These are phyloP conservation scores for Pterocles orientalis DNA, from an alignment of 2,113 vertebrate species.

Conservation along the genomic window DNA sequence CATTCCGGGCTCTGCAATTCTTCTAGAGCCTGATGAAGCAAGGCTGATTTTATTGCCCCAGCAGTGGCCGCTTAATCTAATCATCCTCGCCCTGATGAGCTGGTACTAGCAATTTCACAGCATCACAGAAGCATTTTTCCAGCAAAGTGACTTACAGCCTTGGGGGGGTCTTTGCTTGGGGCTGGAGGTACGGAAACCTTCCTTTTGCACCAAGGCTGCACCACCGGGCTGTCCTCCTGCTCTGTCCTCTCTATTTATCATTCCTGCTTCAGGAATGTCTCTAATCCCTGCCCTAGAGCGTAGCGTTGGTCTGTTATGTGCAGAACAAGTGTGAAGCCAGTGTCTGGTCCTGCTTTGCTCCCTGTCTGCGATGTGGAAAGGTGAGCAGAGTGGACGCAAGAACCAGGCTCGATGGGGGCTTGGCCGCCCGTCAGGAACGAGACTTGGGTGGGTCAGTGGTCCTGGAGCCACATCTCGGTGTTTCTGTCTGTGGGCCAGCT, in stretches of 20 bases:
- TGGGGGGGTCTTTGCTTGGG: background rate
- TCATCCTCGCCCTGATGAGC: background rate
- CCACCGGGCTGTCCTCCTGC: background rate
- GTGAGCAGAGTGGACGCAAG: fast-evolving
- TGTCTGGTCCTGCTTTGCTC: background rate
- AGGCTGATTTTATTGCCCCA: slow-evolving; percentile 35
- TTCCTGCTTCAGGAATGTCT: background rate
- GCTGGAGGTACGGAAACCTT: background rate
- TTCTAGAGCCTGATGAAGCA: background rate
- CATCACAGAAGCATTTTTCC: background rate
- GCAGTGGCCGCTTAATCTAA: slow-evolving; percentile 9
- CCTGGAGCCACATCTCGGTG: background rate
- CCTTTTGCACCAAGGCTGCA: background rate
- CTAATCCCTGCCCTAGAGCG: background rate
- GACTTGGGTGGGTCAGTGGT: background rate
- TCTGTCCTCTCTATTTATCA: background rate
- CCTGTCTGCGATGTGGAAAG: background rate
- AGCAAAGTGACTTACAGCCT: background rate
- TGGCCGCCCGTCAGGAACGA: background rate
- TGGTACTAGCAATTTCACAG: background rate
- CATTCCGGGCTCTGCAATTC: background rate
- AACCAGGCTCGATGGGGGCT: background rate
- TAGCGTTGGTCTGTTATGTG: background rate
- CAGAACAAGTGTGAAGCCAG: background rate
- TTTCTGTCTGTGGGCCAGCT: background rate